Evolutionary conservation across 2,888 invertebrate genomes (phyloP).

Genomic region (Drosophila histrio): DNA sequence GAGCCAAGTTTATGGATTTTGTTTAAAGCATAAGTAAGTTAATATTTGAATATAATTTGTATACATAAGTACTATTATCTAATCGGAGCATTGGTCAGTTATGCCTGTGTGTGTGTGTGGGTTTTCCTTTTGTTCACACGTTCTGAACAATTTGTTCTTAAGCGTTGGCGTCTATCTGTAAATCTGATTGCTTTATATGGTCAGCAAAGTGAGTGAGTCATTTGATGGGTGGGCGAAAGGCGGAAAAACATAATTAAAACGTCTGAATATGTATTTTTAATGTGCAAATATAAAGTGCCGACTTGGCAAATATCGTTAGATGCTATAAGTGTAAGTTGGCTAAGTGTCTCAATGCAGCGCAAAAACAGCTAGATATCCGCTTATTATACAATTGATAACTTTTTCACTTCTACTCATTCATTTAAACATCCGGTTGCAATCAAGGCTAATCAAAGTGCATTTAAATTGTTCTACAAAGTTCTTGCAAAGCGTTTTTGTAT

Average conservation of each 20-base stretch:
- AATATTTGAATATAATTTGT: slow-evolving; percentile 3
- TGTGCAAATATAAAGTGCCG: neutral
- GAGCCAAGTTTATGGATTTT: slow-evolving; percentile 41
- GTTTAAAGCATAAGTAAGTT: slow-evolving; percentile 15
- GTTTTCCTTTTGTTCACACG: slow-evolving; percentile 17
- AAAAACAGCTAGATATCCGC: slow-evolving; percentile 42
- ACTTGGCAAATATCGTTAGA: neutral
- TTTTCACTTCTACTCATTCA: slow-evolving; percentile 43
- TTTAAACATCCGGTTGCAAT: slow-evolving; percentile 53
- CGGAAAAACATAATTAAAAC: slow-evolving; percentile 44
- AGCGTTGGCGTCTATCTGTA: slow-evolving; percentile 9
- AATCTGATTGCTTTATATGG: slow-evolving; percentile 32
- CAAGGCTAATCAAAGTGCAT: slow-evolving; percentile 51
- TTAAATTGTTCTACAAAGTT: slow-evolving; percentile 34
- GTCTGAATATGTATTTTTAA: slow-evolving; percentile 18
- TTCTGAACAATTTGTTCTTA: slow-evolving; percentile 29
- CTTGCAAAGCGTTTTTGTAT: slow-evolving; percentile 21
- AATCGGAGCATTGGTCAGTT: slow-evolving; percentile 4
- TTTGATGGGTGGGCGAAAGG: slow-evolving; percentile 38
- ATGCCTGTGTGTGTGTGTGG: neutral
- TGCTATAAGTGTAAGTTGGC: neutral
- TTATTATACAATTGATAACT: slow-evolving; percentile 38
- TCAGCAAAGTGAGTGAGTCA: slow-evolving; percentile 22
- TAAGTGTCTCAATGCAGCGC: too few species aligned
- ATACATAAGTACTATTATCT: slow-evolving; percentile 21